Percentiles rank a stretch among this genome's conserved stretches.
Conservation (phyloP, 1,140 invertebrate species). For the Brachionus sp. region DNA sequence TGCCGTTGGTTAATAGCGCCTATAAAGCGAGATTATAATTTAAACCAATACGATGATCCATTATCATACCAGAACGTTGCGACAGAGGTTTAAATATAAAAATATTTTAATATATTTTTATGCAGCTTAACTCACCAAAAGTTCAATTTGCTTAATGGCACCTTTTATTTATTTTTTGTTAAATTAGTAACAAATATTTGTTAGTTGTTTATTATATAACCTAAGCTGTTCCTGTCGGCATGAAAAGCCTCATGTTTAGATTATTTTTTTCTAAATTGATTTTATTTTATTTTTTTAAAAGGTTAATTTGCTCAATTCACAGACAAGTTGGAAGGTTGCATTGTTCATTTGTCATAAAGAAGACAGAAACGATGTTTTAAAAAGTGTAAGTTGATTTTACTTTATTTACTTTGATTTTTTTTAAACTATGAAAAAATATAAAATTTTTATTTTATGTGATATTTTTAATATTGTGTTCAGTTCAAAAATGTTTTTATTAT, state of each 20-base stretch:
- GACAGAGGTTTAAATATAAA: conserved; percentile 39
- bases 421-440: too few relatives aligned
- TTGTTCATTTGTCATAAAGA: conserved; percentile 41
- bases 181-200: neutral
- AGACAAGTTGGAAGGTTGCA: conserved; percentile 45
- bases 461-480: neutral
- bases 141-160: neutral
- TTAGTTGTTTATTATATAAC: neutral
- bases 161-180: neutral
- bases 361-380: conserved; percentile 41
- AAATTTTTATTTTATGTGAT: too few relatives aligned
- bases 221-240: neutral
- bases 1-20: conserved; percentile 44
- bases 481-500: too few relatives aligned
- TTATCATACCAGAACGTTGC: neutral
- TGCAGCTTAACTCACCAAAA: neutral
- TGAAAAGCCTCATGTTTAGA: neutral
- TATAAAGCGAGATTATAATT: conserved; percentile 24
- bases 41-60: conserved; percentile 37
- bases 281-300: neutral
- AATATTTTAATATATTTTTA: conserved; percentile 35
- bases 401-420: too few relatives aligned
- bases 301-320: conserved; percentile 41
- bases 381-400: conserved; percentile 59
- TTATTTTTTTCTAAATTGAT: neutral